Conservation (phyloP, 2,888 invertebrate species). For the Eilema sororculum region DNA sequence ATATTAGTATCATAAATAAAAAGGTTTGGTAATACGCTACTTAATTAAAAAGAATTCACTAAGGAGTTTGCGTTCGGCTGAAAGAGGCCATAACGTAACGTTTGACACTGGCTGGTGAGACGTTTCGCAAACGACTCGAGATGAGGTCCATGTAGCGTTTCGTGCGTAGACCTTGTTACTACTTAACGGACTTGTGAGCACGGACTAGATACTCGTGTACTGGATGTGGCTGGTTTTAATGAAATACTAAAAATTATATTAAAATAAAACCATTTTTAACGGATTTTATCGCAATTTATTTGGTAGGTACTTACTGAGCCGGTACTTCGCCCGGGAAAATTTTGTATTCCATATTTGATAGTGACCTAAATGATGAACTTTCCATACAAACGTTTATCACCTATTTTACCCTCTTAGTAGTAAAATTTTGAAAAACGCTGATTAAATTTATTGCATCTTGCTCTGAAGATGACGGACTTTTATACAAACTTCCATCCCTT, state of each 20-base stretch:
- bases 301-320: too few relatives aligned
- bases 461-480: too few relatives aligned
- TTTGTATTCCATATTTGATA: too few relatives aligned
- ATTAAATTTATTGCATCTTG: too few relatives aligned
- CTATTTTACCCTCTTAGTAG: too few relatives aligned
- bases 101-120: slow-evolving; percentile 23
- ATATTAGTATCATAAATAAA: slow-evolving; percentile 40
- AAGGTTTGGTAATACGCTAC: slow-evolving; percentile 43
- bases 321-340: too few relatives aligned
- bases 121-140: slow-evolving; percentile 67
- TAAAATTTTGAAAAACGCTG: too few relatives aligned
- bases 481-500: too few relatives aligned
- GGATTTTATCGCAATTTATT: too few relatives aligned
- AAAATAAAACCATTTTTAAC: too few relatives aligned
- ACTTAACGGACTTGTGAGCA: slow-evolving; percentile 71
- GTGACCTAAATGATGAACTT: too few relatives aligned
- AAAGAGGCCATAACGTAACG: slow-evolving; percentile 56
- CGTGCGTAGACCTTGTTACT: slow-evolving; percentile 72
- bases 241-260: neutral
- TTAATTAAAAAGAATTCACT: slow-evolving; percentile 47
- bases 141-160: slow-evolving; percentile 65
- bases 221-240: slow-evolving; percentile 23
- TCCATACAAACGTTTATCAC: too few relatives aligned
- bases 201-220: slow-evolving; percentile 39
- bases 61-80: slow-evolving; percentile 43